Percentiles rank a stretch among this genome's conserved stretches.
Evolutionary conservation across 2,888 invertebrate species (phyloP).

Genomic region (Lysandra bellargus): DNA sequence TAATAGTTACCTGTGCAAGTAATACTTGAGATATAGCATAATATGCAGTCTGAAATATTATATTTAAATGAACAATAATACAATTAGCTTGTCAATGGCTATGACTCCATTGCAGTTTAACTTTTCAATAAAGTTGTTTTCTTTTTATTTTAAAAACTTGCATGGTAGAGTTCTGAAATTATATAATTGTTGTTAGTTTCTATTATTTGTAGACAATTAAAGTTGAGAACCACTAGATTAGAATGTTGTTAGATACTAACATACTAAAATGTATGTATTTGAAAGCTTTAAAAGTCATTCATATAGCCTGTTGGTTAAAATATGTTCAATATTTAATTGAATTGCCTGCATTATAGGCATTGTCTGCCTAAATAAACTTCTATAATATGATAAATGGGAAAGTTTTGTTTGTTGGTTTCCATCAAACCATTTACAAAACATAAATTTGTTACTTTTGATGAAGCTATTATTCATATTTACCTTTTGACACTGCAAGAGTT

Average conservation of each 20-base stretch:
- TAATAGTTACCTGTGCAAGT: too few species aligned
- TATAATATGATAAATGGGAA: not conserved
- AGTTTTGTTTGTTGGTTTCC: not conserved
- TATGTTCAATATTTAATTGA: slow-evolving; percentile 7
- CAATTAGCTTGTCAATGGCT: too few species aligned
- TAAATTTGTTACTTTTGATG: too few species aligned
- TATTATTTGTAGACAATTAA: not conserved
- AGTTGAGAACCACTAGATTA: slow-evolving; percentile 36
- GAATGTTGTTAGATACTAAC: slow-evolving; percentile 73
- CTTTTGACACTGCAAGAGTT: too few species aligned
- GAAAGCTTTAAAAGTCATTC: slow-evolving; percentile 25
- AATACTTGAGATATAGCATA: too few species aligned
- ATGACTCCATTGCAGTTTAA: not conserved
- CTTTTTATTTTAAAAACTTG: not conserved
- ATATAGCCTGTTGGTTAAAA: slow-evolving; percentile 32
- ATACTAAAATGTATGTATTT: slow-evolving; percentile 50
- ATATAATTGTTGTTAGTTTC: not conserved
- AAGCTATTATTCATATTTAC: too few species aligned
- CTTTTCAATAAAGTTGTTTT: not conserved
- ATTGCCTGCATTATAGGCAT: not conserved
- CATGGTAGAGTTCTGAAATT: not conserved
- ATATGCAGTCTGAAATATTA: too few species aligned
- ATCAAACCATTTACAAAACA: not conserved
- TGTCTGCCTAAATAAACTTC: not conserved
- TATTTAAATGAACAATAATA: too few species aligned